Conservation (phyloP, 2,888 invertebrate species). For the Chalcis sispes region DNA sequence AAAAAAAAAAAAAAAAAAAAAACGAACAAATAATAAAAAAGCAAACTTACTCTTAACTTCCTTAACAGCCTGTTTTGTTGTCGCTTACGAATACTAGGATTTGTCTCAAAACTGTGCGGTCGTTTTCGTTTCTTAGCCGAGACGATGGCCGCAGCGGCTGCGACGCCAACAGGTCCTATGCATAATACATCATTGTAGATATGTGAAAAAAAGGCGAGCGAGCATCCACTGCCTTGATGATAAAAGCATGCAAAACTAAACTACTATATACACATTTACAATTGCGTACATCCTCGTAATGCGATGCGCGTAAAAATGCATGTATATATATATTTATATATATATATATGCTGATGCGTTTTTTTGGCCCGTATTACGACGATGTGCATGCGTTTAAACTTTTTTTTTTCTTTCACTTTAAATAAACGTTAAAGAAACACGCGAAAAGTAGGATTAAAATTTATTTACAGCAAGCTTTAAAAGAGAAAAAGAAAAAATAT, state of each 20-base stretch:
- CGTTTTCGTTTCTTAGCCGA: slow-evolving; percentile 96
- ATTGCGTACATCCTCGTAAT: slow-evolving; percentile 21
- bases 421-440: slow-evolving; percentile 31
- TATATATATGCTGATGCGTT: background rate
- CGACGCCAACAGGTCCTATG: slow-evolving; percentile 94
- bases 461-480: slow-evolving; percentile 32
- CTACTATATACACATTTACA: slow-evolving; percentile 50
- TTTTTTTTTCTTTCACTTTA: slow-evolving; percentile 16
- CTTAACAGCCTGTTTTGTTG: slow-evolving; percentile 95
- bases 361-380: background rate
- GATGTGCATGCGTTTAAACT: background rate
- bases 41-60: slow-evolving; percentile 87
- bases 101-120: slow-evolving; percentile 97
- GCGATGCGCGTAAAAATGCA: background rate
- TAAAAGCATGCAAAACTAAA: slow-evolving; percentile 49
- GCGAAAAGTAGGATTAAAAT: slow-evolving; percentile 1
- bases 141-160: slow-evolving; percentile 97
- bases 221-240: background rate
- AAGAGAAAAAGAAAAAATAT: slow-evolving; percentile 21
- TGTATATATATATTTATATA: background rate
- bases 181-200: slow-evolving; percentile 44
- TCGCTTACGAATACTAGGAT: slow-evolving; percentile 95
- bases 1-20: too few relatives aligned
- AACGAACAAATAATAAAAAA: too few relatives aligned
- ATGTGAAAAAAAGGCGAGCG: slow-evolving; percentile 30